phyloP scores from a whole-genome alignment of 2,113 vertebrate species.

The Corythoichthys haematopterus region DNA sequence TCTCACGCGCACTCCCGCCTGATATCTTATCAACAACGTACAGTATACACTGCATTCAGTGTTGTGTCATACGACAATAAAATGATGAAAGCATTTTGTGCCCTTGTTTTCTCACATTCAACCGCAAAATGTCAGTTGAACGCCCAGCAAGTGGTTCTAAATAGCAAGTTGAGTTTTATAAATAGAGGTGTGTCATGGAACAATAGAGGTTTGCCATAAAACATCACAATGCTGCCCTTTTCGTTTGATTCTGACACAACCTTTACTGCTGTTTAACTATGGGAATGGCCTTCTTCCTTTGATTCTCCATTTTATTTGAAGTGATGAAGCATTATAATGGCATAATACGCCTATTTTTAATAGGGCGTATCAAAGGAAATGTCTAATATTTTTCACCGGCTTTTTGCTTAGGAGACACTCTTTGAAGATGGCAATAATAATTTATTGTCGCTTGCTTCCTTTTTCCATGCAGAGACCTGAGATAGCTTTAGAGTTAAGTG shows the following conservation, averaged over 20 bases:
- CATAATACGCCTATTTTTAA: neutral
- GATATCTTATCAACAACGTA: neutral
- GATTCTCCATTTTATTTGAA: no score
- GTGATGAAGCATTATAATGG: neutral
- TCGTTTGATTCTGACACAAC: neutral
- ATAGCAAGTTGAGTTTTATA: neutral
- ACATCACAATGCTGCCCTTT: neutral
- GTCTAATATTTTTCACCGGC: neutral
- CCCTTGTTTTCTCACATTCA: neutral
- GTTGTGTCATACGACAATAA: neutral
- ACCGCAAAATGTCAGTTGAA: conserved; percentile 1
- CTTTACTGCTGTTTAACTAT: neutral
- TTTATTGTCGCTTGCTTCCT: neutral
- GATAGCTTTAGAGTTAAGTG: neutral
- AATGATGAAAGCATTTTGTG: neutral
- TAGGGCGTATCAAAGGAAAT: neutral
- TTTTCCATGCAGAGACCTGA: neutral
- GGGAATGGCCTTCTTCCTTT: neutral
- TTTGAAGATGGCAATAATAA: neutral
- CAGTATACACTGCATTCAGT: neutral
- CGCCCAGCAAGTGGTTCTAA: neutral
- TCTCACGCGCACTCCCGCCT: no score
- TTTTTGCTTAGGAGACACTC: neutral
- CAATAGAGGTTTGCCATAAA: neutral
- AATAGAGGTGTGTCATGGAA: conserved; percentile 1